A percentile compares a stretch with the other conserved stretches of the same genome.
Conservation (phyloP, 2,113 vertebrate genomes). For the Dromas ardeola region DNA sequence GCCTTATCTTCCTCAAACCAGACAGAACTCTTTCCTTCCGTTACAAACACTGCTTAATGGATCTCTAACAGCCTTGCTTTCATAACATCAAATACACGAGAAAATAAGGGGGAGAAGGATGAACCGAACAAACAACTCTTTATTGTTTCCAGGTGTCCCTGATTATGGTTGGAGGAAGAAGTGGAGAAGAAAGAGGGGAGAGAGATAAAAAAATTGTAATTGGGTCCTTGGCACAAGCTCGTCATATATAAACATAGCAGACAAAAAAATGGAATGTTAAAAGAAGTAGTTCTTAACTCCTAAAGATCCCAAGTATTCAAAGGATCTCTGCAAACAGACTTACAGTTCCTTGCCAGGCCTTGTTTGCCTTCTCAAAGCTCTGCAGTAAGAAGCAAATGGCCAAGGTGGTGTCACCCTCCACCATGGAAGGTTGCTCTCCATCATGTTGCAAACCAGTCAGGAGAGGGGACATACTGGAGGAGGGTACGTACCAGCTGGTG, state of each 20-base stretch:
- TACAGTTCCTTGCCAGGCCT: not conserved
- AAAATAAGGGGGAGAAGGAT: constrained; percentile 16
- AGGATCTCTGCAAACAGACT: not conserved
- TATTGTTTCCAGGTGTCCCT: constrained; percentile 63
- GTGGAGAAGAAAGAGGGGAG: not conserved
- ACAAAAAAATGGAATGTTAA: not conserved
- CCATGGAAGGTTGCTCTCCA: not conserved
- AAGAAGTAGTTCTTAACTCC: not conserved
- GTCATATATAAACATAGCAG: constrained; percentile 28
- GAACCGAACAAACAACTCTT: constrained; percentile 1
- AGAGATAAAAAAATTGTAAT: constrained; percentile 2
- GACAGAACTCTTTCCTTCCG: constrained; percentile 40
- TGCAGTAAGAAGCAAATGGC: not conserved
- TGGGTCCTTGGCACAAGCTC: constrained; percentile 33
- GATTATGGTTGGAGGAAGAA: constrained; percentile 20
- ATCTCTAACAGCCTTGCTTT: constrained; percentile 63
- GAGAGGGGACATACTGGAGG: not conserved
- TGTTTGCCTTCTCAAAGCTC: not conserved
- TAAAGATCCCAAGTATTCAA: not conserved
- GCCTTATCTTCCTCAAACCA: constrained; percentile 74
- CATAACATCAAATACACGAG: constrained; percentile 56
- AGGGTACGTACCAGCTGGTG: not conserved
- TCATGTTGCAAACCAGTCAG: not conserved
- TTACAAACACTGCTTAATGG: constrained; percentile 49
- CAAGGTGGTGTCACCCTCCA: not conserved